Base-by-base conservation (phyloP, 2,113 vertebrate species). In the Limanda limanda region DNA sequence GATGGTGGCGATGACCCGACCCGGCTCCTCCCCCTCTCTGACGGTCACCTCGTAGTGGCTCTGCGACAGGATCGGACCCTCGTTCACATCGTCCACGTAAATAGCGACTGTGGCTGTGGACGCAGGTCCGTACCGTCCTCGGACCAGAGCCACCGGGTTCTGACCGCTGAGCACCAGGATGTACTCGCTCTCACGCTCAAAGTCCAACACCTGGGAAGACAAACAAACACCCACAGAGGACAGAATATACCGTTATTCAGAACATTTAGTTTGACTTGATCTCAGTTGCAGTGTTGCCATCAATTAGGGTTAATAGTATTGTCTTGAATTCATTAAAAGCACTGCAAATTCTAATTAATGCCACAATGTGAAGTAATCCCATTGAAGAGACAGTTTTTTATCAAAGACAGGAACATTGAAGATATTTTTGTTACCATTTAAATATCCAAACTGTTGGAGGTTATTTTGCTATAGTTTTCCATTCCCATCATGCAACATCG, bases 61-160 rank as follows among this genome's bases (percentile, higher is more conserved):
- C 73, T 94, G 89, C 25, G 93, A 92, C 64, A 96, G 84, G 71
- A 94, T 81, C 0, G 95, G 95, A 21, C 94, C 92, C 74, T 95
- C 94, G 0, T 95, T 95, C 23, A 96, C 89, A 24, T 95, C 92
- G 2, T 93, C 93, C 0, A 95, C 90, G 17, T 89, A 91, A 73
- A 95, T 94, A 5, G 91, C 91, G 59, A 96, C 91, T 0, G 95
- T 95, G 10, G 94, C 91, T 0, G 95, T 95, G 82, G 95, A 96
- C 7, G 92, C 92, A 0, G 93, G 90, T 11, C 94, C 94, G 0
- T 95, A 95, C 14, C 94, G 90, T 5, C 92, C 93, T 0, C 91
- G 92, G n/a, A 94, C 92, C 64, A 96, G 78, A 37, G 94, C 91
- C 31, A 92, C 94, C 0, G 86, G 86, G 78, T 95, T 96, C 70